A percentile compares a stretch with the other conserved stretches of the same genome.
Evolutionary conservation across 37 sponge, comb jelly and placozoan genomes (phyloP).

Genomic region (Oopsacas minuta): DNA sequence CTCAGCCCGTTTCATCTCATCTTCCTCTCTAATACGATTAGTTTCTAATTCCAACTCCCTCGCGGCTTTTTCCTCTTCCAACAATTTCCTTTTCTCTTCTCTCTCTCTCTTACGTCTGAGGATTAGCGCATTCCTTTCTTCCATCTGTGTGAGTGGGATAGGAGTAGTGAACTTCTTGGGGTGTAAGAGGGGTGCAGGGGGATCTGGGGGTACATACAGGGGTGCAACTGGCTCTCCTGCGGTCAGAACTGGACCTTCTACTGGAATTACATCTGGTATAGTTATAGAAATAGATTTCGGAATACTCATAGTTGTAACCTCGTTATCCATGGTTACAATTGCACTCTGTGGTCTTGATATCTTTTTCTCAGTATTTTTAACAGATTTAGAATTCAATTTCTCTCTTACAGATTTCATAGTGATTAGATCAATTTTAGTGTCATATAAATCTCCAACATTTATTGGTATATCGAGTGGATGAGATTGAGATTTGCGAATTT

Average conservation of each 20-base stretch:
- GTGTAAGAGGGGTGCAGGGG: background rate
- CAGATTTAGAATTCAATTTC: background rate
- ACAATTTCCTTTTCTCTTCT: background rate
- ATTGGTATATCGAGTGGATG: background rate
- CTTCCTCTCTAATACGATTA: background rate
- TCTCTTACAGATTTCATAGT: background rate
- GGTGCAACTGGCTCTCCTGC: background rate
- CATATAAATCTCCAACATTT: background rate
- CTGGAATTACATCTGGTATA: background rate
- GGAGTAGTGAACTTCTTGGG: background rate
- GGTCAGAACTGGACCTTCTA: no score
- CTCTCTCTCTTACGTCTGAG: background rate
- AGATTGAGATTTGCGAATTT: background rate
- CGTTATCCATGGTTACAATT: background rate
- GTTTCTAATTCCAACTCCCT: background rate
- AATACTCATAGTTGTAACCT: background rate
- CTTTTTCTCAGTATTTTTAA: background rate
- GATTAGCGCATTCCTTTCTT: background rate
- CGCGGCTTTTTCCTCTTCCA: background rate
- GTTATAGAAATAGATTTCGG: slow-evolving; percentile 8
- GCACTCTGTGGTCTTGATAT: background rate
- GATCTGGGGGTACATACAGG: background rate
- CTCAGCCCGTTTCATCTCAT: background rate
- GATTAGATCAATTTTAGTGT: background rate
- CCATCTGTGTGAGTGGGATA: background rate